Conservation (phyloP, 2,797 vertebrate species). For the Amniataba percoides region DNA sequence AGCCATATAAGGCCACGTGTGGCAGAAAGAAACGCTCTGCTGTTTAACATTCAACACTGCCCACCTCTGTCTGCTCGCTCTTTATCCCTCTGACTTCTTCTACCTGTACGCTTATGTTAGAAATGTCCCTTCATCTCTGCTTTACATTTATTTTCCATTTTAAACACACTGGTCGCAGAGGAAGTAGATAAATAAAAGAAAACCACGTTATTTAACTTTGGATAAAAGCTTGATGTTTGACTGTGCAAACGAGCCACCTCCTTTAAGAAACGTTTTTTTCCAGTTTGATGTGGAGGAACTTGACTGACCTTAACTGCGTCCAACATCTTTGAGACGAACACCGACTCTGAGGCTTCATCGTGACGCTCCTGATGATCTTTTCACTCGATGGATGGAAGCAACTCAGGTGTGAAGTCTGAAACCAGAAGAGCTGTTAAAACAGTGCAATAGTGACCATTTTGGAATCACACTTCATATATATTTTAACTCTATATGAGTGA, state of each 20-base stretch:
- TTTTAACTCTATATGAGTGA: too few relatives aligned
- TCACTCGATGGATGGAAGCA: not conserved
- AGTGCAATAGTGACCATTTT: too few relatives aligned
- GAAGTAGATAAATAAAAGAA: not conserved
- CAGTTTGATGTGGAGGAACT: too few relatives aligned
- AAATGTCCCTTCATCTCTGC: not conserved
- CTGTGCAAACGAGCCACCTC: too few relatives aligned
- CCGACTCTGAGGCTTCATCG: not conserved
- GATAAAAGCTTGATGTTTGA: too few relatives aligned
- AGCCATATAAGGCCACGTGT: constrained; percentile 37
- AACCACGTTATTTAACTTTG: not conserved
- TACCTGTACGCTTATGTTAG: not conserved
- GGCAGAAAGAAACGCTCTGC: constrained; percentile 15
- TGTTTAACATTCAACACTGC: constrained; percentile 5
- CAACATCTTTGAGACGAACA: not conserved
- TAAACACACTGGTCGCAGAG: not conserved
- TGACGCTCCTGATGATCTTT: too few relatives aligned
- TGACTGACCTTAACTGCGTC: not conserved
- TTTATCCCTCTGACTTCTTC: not conserved
- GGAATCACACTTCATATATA: too few relatives aligned
- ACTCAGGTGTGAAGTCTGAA: not conserved
- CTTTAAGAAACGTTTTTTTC: too few relatives aligned
- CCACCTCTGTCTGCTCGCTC: not conserved
- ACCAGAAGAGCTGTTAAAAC: not conserved
- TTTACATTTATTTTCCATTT: not conserved